A percentile compares a stretch with the other conserved stretches of the same genome.
phyloP scores from a whole-genome alignment of 2,888 invertebrate species.

The Dolomedes plantarius region DNA sequence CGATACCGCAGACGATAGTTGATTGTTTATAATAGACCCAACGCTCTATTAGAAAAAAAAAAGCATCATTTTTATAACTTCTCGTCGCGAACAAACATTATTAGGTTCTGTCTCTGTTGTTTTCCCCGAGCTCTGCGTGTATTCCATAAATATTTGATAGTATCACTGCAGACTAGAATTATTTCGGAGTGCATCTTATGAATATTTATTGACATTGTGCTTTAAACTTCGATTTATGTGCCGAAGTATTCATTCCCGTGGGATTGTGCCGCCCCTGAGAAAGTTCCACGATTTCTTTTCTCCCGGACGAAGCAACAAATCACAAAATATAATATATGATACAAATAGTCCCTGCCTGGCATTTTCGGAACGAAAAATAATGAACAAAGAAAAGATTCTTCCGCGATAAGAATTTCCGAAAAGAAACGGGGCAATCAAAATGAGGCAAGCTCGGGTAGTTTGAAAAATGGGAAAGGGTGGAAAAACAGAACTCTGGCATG shows the following conservation, averaged over 20 bases:
- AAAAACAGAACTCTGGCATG: neutral
- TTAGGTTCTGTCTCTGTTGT: neutral
- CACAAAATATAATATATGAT: neutral
- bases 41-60: no score
- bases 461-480: neutral
- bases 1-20: no score
- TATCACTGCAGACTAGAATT: neutral
- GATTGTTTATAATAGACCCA: no score
- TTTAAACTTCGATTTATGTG: neutral
- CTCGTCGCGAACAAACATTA: no score
- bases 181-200: neutral
- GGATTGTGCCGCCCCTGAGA: no score
- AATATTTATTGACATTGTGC: neutral
- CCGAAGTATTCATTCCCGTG: neutral
- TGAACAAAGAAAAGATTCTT: neutral
- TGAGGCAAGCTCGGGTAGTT: neutral
- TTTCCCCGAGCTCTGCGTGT: neutral
- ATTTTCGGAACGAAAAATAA: neutral
- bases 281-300: no score
- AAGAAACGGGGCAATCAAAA: neutral
- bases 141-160: neutral
- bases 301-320: neutral
- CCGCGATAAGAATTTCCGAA: neutral
- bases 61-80: no score
- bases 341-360: neutral